phyloP scores from a whole-genome alignment of 2,888 invertebrate genomes.

The Caprella mutica region DNA sequence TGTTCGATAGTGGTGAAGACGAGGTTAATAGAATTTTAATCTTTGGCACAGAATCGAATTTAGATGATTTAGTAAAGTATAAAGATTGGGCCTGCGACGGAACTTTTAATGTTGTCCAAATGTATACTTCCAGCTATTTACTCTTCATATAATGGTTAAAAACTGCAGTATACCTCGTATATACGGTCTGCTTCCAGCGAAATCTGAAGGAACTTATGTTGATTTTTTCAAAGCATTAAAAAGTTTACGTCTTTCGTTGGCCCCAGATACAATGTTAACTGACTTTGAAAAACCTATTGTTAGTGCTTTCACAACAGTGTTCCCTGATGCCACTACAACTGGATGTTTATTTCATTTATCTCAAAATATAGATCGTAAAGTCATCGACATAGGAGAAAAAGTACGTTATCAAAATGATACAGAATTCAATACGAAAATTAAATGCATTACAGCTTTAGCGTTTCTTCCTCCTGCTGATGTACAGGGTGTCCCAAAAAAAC shows the following conservation, averaged over 20 bases:
- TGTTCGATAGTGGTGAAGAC: too few relatives aligned
- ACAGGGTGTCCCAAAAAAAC: too few relatives aligned
- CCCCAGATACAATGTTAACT: neutral
- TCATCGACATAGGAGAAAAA: neutral
- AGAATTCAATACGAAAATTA: neutral
- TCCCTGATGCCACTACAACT: too few relatives aligned
- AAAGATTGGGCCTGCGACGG: neutral
- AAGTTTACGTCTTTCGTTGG: neutral
- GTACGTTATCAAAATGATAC: neutral
- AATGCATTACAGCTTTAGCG: neutral
- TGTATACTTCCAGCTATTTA: slow-evolving; percentile 3
- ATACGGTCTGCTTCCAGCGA: neutral
- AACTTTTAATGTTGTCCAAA: neutral
- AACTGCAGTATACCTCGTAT: neutral
- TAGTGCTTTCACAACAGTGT: neutral
- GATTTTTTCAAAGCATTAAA: neutral
- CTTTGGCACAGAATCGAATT: neutral
- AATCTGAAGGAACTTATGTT: neutral
- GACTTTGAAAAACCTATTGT: neutral
- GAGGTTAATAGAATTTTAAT: too few relatives aligned
- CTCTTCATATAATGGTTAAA: neutral
- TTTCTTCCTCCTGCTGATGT: neutral
- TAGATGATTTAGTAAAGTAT: neutral
- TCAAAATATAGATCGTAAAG: neutral
- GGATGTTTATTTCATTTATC: too few relatives aligned